These are phyloP conservation scores for Rhipidura dahli DNA, from an alignment of 2,113 vertebrate genomes.

Conservation along the genomic window DNA sequence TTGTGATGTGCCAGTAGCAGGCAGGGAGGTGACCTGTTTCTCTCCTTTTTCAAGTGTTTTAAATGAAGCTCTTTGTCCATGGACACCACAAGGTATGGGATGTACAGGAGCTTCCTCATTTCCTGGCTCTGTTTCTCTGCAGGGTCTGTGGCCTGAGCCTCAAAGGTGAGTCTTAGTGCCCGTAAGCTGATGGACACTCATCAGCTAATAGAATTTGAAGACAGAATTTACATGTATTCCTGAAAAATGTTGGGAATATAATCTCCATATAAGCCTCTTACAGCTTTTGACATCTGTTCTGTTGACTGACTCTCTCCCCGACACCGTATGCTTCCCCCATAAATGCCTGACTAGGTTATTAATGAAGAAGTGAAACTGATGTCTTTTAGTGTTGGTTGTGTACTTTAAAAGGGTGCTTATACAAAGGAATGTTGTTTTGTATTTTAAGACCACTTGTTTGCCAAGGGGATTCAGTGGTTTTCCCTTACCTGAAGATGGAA, in stretches of 20 bases:
- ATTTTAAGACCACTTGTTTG: not conserved
- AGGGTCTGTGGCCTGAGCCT: not conserved
- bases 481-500: not conserved
- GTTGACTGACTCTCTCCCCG: not conserved
- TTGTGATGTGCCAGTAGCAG: not conserved
- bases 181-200: slow-evolving; percentile 10
- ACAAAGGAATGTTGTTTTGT: not conserved
- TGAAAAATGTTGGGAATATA: slow-evolving; percentile 12
- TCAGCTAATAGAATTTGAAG: slow-evolving; percentile 31
- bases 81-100: not conserved
- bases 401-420: not conserved
- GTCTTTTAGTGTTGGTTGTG: not conserved
- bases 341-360: not conserved
- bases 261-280: slow-evolving; percentile 20
- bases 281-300: slow-evolving; percentile 16
- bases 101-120: not conserved
- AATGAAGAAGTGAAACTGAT: not conserved
- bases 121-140: not conserved
- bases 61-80: not conserved
- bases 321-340: not conserved
- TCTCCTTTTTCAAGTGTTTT: not conserved
- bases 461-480: not conserved
- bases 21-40: not conserved
- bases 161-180: not conserved
- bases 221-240: not conserved